phyloP scores from a whole-genome alignment of 2,888 invertebrate genomes.

The Allygus modestus region DNA sequence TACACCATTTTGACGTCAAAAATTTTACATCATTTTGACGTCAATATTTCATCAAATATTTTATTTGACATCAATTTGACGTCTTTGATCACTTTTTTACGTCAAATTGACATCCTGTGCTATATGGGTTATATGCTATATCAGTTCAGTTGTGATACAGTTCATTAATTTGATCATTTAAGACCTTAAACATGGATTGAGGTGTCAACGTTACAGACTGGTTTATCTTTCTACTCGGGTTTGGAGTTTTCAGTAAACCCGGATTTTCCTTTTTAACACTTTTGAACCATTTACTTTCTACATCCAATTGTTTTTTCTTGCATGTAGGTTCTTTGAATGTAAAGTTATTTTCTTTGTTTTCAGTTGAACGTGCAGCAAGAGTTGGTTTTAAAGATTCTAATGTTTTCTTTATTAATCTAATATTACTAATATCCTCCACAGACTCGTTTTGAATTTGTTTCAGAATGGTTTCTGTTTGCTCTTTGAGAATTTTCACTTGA shows the following conservation, averaged over 20 bases:
- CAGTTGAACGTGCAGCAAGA: neutral
- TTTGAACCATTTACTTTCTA: constrained; percentile 15
- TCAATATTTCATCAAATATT: too few species aligned
- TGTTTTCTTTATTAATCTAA: neutral
- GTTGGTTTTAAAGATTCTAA: neutral
- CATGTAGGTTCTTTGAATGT: neutral
- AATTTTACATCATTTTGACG: too few species aligned
- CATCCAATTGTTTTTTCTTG: neutral
- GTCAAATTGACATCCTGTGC: too few species aligned
- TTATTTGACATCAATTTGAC: too few species aligned
- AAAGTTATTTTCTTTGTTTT: constrained; percentile 7
- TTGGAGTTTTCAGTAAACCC: constrained; percentile 5
- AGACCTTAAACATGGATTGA: neutral
- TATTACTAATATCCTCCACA: neutral
- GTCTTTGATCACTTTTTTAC: too few species aligned
- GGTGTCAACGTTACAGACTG: neutral
- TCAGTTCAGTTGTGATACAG: neutral
- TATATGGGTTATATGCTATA: too few species aligned
- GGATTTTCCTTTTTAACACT: constrained; percentile 10
- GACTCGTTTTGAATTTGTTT: neutral
- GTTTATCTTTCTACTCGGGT: neutral
- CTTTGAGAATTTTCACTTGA: neutral
- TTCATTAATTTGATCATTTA: neutral
- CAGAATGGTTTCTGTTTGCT: neutral
- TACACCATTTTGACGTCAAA: too few species aligned